A percentile compares a stretch with the other conserved stretches of the same genome.
Evolutionary conservation across 1,140 invertebrate species (phyloP).

Genomic region (Dolichoris vasculosae): DNA sequence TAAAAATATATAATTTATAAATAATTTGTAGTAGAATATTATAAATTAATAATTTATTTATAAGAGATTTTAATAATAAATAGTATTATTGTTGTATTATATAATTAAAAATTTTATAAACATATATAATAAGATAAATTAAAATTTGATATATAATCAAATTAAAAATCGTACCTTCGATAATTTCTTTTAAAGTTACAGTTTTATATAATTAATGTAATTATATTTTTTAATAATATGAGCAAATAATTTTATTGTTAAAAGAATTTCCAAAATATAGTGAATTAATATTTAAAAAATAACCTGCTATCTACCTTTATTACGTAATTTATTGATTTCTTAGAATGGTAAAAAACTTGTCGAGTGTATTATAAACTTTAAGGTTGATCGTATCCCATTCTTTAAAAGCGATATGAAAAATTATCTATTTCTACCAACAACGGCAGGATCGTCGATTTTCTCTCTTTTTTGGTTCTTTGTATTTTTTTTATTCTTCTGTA

Average conservation of each 20-base stretch:
- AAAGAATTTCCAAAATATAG: neutral
- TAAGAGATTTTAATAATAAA: too few species aligned
- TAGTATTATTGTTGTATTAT: too few species aligned
- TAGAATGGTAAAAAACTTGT: conserved; percentile 17
- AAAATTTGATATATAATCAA: neutral
- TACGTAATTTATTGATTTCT: conserved; percentile 35
- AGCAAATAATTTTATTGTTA: neutral
- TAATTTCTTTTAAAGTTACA: neutral
- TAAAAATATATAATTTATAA: too few species aligned
- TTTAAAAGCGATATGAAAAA: conserved; percentile 51
- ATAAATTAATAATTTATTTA: too few species aligned
- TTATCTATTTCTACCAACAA: conserved; percentile 46
- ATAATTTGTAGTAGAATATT: too few species aligned
- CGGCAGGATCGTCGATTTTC: conserved; percentile 29
- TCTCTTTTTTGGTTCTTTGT: conserved; percentile 2
- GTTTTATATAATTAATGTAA: neutral
- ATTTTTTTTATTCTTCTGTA: neutral
- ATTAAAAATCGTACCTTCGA: neutral
- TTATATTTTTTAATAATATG: neutral
- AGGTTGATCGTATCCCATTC: neutral
- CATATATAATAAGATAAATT: neutral
- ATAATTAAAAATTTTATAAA: too few species aligned
- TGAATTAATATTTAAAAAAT: conserved; percentile 26
- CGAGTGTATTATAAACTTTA: conserved; percentile 24
- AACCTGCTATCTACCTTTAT: neutral